phyloP scores from a whole-genome alignment of 2,113 vertebrate genomes.

The Vicugna pacos region DNA sequence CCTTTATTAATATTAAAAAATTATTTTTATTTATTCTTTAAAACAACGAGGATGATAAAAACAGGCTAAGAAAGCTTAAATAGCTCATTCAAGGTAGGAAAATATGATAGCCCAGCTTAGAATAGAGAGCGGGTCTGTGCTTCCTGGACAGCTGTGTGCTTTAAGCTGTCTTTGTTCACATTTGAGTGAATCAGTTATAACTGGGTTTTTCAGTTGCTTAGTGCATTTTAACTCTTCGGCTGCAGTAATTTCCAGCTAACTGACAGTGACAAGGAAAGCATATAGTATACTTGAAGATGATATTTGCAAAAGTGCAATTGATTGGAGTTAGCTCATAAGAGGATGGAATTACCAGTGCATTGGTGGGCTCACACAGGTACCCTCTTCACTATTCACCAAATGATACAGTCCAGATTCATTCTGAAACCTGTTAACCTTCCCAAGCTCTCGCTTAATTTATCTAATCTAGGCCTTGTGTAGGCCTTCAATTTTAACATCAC shows the following conservation, averaged over 20 bases:
- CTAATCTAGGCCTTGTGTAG: background rate
- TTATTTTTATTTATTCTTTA: background rate
- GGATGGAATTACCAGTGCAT: background rate
- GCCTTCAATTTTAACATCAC: background rate
- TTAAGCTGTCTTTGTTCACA: background rate
- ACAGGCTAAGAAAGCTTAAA: background rate
- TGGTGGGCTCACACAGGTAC: background rate
- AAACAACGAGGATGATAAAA: background rate
- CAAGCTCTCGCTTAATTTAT: background rate
- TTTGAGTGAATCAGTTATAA: background rate
- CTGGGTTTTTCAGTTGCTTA: background rate
- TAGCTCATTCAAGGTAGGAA: background rate
- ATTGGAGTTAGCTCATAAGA: background rate
- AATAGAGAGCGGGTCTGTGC: background rate
- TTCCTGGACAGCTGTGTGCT: background rate
- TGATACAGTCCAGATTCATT: background rate
- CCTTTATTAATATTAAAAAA: no score
- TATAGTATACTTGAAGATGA: background rate
- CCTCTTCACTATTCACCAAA: background rate
- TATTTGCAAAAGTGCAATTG: background rate
- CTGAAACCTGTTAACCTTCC: background rate
- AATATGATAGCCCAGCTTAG: background rate
- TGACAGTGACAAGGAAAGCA: background rate
- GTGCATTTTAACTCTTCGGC: background rate
- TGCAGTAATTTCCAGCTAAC: background rate